Conservation (phyloP, 2,797 vertebrate genomes). For the Gobionotothen gibberifrons region DNA sequence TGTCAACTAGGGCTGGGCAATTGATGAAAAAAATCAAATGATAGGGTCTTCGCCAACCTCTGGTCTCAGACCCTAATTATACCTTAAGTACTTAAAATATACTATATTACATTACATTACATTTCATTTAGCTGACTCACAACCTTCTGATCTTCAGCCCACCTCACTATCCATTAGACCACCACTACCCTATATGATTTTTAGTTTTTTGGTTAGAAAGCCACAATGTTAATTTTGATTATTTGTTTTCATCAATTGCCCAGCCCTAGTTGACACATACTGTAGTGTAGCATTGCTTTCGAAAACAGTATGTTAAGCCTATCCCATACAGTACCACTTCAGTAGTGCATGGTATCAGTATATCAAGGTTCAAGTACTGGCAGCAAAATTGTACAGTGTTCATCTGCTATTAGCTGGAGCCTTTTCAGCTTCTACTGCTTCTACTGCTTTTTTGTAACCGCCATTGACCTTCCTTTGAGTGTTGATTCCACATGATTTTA, state of each 20-base stretch:
- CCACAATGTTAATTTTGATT: too few relatives aligned
- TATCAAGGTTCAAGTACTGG: not conserved
- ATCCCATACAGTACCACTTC: not conserved
- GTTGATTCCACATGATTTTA: not conserved
- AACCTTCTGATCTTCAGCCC: too few relatives aligned
- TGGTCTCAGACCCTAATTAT: too few relatives aligned
- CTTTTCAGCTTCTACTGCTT: constrained; percentile 2
- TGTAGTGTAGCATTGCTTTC: not conserved
- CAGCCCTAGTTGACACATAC: not conserved
- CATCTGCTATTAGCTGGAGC: not conserved
- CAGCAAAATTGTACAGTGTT: not conserved
- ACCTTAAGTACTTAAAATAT: too few relatives aligned
- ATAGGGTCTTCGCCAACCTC: too few relatives aligned
- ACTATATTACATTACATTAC: too few relatives aligned
- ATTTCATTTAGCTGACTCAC: too few relatives aligned
- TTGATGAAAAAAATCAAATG: too few relatives aligned
- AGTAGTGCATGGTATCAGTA: not conserved
- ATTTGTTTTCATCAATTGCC: too few relatives aligned
- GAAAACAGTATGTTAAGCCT: not conserved
- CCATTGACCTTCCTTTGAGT: not conserved
- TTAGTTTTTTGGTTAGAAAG: too few relatives aligned
- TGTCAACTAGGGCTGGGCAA: not conserved
- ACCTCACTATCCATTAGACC: too few relatives aligned
- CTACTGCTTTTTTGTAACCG: not conserved
- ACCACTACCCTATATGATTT: too few relatives aligned